Evolutionary conservation across 2,113 vertebrate genomes (phyloP).

Genomic region (Edolisoma coerulescens): DNA sequence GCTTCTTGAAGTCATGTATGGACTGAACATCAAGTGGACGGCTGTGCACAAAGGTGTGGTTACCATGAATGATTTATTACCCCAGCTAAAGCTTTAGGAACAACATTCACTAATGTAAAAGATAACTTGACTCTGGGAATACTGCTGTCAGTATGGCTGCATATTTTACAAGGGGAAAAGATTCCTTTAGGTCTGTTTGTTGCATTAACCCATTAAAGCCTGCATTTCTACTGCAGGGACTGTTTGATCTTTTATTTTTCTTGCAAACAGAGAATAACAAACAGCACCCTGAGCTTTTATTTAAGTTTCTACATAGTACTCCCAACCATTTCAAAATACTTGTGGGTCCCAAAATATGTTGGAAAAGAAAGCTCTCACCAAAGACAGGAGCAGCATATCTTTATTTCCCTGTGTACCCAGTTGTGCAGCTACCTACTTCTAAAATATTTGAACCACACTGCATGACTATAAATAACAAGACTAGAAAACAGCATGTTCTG

Average conservation of each 20-base stretch:
- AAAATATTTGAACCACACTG: background rate
- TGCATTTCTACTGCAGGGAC: background rate
- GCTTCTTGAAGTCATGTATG: slow-evolving; percentile 44
- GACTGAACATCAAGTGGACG: slow-evolving; percentile 67
- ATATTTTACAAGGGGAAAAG: slow-evolving; percentile 41
- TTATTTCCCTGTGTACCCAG: background rate
- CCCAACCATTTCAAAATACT: background rate
- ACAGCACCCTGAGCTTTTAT: background rate
- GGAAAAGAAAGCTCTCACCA: background rate
- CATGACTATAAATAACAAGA: slow-evolving; percentile 15
- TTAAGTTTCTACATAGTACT: background rate
- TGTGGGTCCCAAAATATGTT: background rate
- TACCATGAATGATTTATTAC: slow-evolving; percentile 71
- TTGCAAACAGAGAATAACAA: background rate
- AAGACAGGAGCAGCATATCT: background rate
- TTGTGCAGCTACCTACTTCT: background rate
- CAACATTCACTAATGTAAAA: slow-evolving; percentile 62
- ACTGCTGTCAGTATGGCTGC: slow-evolving; percentile 31
- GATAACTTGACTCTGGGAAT: slow-evolving; percentile 63
- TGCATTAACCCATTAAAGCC: slow-evolving; percentile 28
- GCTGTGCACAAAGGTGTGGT: slow-evolving; percentile 59
- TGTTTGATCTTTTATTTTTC: slow-evolving; percentile 59
- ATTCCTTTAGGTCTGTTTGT: slow-evolving; percentile 45
- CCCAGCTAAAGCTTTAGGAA: slow-evolving; percentile 48
- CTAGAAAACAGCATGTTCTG: background rate